These are phyloP conservation scores for Garra rufa DNA, from an alignment of 2,113 vertebrate species.

Conservation along the genomic window DNA sequence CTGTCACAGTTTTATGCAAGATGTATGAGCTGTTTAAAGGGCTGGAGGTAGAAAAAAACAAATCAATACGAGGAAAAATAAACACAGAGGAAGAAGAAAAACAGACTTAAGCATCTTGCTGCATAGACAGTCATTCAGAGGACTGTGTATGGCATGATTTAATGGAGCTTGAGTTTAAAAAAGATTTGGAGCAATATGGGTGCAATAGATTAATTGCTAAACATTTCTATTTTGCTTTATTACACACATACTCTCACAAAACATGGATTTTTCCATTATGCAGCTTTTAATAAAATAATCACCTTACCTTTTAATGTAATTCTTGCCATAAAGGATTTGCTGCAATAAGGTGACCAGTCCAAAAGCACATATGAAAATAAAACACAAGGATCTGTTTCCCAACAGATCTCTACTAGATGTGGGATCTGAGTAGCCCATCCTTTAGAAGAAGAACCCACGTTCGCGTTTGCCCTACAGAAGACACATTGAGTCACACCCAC, in stretches of 20 bases:
- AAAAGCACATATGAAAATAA: conserved; percentile 99
- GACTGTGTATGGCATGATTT: conserved; percentile 78
- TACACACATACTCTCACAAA: not conserved
- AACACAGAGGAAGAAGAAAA: conserved; percentile 17
- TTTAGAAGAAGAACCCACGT: conserved; percentile 42
- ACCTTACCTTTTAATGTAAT: conserved; percentile 95
- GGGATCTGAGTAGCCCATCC: conserved; percentile 93
- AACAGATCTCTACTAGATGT: conserved; percentile 91
- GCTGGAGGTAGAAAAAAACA: conserved; percentile 36
- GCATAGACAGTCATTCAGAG: conserved; percentile 74
- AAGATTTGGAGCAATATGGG: conserved; percentile 59
- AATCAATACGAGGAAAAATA: not conserved
- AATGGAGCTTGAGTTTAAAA: conserved; percentile 69
- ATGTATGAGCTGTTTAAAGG: conserved; percentile 69
- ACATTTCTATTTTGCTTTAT: not conserved
- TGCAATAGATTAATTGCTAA: conserved; percentile 42
- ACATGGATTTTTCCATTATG: not conserved
- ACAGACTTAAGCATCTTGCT: conserved; percentile 50
- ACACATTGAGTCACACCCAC: conserved; percentile 12
- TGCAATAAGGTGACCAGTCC: conserved; percentile 96
- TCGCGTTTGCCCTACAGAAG: not conserved
- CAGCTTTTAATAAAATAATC: not conserved
- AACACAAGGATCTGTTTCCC: conserved; percentile 95
- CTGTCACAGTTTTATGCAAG: conserved; percentile 66
- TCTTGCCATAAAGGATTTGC: conserved; percentile 96